phyloP scores from a whole-genome alignment of 2,113 vertebrate species.

The Echinops telfairi region DNA sequence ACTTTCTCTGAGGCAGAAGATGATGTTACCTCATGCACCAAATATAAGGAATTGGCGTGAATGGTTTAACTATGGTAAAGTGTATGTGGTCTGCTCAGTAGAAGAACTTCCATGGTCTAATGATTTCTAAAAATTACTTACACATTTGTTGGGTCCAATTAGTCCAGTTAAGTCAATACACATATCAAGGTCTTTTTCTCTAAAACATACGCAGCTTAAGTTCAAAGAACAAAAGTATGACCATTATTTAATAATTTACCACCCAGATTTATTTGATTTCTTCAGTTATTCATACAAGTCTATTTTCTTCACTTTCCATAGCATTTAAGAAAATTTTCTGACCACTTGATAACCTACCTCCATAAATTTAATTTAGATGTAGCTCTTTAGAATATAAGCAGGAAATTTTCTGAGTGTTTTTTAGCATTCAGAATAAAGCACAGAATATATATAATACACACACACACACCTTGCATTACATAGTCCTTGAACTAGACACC shows the following conservation, averaged over 20 bases:
- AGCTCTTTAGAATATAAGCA: background rate
- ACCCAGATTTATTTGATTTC: background rate
- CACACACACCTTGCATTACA: background rate
- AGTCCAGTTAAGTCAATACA: background rate
- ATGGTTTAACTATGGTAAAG: background rate
- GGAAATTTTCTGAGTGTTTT: background rate
- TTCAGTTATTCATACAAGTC: background rate
- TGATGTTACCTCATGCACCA: background rate
- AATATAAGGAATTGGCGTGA: background rate
- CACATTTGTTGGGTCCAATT: background rate
- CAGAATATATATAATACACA: background rate
- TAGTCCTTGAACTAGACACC: background rate
- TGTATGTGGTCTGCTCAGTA: no score
- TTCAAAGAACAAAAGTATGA: background rate
- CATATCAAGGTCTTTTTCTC: background rate
- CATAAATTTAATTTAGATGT: slow-evolving; percentile 18
- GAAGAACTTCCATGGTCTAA: background rate
- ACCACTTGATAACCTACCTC: background rate
- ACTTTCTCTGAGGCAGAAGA: background rate
- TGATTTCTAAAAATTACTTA: slow-evolving; percentile 24
- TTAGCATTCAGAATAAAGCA: background rate
- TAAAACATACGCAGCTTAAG: background rate
- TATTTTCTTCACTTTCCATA: background rate
- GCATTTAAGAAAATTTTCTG: background rate
- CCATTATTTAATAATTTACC: background rate